Base-by-base conservation (phyloP, 1,140 invertebrate genomes). In the Papilio machaon region DNA sequence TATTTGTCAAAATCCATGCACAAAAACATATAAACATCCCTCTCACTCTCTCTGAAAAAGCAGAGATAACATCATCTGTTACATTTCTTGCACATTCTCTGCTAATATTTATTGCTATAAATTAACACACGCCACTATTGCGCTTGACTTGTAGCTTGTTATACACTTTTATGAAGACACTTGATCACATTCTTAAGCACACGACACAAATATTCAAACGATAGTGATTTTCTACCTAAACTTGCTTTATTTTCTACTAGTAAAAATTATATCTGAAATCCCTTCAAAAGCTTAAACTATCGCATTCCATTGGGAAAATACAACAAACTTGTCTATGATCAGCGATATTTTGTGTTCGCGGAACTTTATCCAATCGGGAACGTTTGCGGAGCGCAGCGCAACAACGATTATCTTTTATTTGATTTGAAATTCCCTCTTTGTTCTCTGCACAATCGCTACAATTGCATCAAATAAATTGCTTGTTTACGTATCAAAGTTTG, bases 391-490 rank as follows among this genome's bases (percentile, higher is more conserved):
- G 49, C 54, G 54, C 54, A 58, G 54, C n/a, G 54, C 54, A 9
- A 19, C 17, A 17, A 58, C 54, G 54, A 58, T 58, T 58, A 58
- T 58, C 54, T 58, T 58, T 58, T 58, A 58, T 58, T 58, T 58
- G 54, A 58, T 58, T 58, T 19, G 54, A 58, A 58, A 58, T 58
- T 58, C 49, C 15, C 49, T 0, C 54, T 58, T 58, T 58, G 54
- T 58, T 58, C 54, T 52, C 49, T 17, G 15, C 15, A 52, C 49
- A 5, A 52, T 52, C 49, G 15, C 15, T 52, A 52, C 49, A 17
- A 52, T 13, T 52, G 49, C 49, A 52, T 17, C 49, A 52, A 52
- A 52, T 52, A 58, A 58, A 58, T 58, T 19, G 54, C n/a, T 58
- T 58, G 54, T 58, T 58, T 58, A 58, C 54, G 17, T 58, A 58